Percentiles rank a stretch among this genome's conserved stretches.
Conservation (phyloP, 2,797 vertebrate genomes). For the Gallinago stenura region DNA sequence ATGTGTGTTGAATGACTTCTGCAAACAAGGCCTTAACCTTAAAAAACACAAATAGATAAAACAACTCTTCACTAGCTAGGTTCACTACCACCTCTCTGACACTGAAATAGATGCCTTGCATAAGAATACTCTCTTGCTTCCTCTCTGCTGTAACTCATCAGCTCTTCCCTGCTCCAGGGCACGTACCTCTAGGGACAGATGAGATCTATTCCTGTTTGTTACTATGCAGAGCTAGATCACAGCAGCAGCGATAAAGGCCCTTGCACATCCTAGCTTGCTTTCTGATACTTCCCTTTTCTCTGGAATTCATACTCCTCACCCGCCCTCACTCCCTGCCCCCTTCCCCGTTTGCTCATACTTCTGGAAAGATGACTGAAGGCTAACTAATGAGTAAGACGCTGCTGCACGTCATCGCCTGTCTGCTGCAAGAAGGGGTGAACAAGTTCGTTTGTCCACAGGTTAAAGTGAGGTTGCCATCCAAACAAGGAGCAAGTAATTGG, state of each 20-base stretch:
- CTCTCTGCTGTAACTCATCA: conserved; percentile 45
- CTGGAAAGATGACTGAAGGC: conserved; percentile 78
- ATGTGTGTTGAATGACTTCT: not conserved
- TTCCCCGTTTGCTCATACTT: conserved; percentile 74
- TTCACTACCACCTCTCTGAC: not conserved
- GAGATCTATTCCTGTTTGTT: conserved; percentile 48
- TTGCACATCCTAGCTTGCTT: conserved; percentile 67
- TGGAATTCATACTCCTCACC: conserved; percentile 43
- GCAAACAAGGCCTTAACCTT: not conserved
- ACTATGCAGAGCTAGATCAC: conserved; percentile 43
- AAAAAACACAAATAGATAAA: not conserved
- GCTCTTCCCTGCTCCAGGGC: conserved; percentile 58
- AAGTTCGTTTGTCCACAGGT: conserved; percentile 74
- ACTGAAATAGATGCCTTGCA: conserved; percentile 34
- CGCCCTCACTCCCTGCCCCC: conserved; percentile 43
- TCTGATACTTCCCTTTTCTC: conserved; percentile 72
- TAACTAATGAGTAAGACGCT: conserved; percentile 76
- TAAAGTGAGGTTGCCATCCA: conserved; percentile 51
- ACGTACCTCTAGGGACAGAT: conserved; percentile 64
- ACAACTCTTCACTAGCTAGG: not conserved
- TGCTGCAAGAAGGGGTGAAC: conserved; percentile 73
- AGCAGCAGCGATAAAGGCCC: conserved; percentile 45
- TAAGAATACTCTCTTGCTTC: conserved; percentile 32
- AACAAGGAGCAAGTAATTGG: conserved; percentile 28
- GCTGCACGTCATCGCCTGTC: conserved; percentile 69